Evolutionary conservation across 2,888 invertebrate species (phyloP), one percentile per base, ranked within the genome.

Genomic region (Macropis europaea): DNA sequence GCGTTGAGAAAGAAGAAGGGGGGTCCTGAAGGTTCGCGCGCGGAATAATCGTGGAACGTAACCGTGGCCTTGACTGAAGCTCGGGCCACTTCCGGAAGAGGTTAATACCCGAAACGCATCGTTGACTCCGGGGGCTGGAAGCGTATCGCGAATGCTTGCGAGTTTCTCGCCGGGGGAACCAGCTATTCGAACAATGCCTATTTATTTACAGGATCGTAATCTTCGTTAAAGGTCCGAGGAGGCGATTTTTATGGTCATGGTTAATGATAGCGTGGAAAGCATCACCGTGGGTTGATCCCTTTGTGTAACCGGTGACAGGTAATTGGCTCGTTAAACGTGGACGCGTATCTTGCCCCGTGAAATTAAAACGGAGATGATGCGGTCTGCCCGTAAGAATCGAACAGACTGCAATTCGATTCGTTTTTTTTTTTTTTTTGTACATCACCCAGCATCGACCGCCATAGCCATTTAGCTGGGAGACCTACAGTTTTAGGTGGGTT

Each of bases 61-160:
- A 76, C 78, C 76, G 67, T 84, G 83, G 82, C 85, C 84, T 84
- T 84, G 81, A 73, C 61, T 73, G 15, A 69, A 69, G 81, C 79
- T 63, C 79, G 82, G 68, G 81, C 74, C 76, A 70, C 77, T 82
- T 81, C 77, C 79, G 79, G 81, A 81, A 80, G 82, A 87, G 88
- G 88, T 88, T 87, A 87, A 87, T 87, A 88, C 85, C 88, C 88
- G 88, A 88, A 89, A 87, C 88, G 88, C 88, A 86, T 88, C 87
- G 88, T 73, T 87, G 87, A 77, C 77, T 82, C 77, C 53, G 69
- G 54, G 80, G 79, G 81, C 76, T 73, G 78, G 62, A 78, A 82
- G 82, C 84, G 84, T 84, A 84, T 85, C 83, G 84, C 75, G 82
- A 82, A 74, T 79, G 82, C 81, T 75, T 79, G n/a, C 66, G 53